Evolutionary conservation across 2,113 vertebrate species (phyloP).

Genomic region (Centrocercus urophasianus): DNA sequence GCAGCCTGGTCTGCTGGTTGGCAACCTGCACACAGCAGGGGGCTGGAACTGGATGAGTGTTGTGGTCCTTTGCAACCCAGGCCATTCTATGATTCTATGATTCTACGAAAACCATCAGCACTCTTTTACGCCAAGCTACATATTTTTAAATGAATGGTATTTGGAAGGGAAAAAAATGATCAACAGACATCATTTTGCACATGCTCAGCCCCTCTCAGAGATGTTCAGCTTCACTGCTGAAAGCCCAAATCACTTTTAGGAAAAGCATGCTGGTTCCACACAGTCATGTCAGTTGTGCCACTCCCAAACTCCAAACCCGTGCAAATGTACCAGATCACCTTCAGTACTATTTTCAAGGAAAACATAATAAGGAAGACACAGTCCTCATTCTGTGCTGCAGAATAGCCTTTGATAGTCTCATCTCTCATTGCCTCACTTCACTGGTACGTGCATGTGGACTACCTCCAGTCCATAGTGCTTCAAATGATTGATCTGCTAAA

Average conservation of each 20-base stretch:
- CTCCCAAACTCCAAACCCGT: not conserved
- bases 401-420: not conserved
- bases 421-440: accelerated
- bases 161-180: not conserved
- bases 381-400: not conserved
- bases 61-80: too few species aligned
- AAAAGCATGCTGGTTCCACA: not conserved
- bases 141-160: not conserved
- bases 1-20: too few species aligned
- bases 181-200: not conserved
- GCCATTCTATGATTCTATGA: too few species aligned
- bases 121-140: not conserved
- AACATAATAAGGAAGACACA: not conserved
- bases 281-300: accelerated
- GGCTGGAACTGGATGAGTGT: too few species aligned
- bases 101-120: not conserved
- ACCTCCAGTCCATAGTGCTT: not conserved
- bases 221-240: not conserved
- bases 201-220: not conserved
- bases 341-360: not conserved
- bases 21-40: too few species aligned
- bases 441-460: not conserved
- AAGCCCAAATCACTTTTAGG: not conserved
- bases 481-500: too few species aligned
- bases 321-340: not conserved